Evolutionary conservation across 2,113 vertebrate genomes (phyloP), one percentile per base, ranked within the genome.

Genomic region (Hypocryptadius cinnamomeus): DNA sequence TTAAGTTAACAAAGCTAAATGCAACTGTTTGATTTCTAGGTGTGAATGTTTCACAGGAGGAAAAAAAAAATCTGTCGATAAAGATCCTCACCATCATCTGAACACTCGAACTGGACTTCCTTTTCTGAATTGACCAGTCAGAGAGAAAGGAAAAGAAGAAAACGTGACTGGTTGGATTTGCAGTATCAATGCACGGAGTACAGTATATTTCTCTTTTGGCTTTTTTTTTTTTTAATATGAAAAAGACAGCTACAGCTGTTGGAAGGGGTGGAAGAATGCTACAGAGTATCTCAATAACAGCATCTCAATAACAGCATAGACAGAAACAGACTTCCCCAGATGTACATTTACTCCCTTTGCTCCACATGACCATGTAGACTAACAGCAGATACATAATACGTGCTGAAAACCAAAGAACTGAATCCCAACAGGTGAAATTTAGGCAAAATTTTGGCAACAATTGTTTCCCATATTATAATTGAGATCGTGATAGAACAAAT

Each of bases 71-170:
- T 96, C 97, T 97, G 96, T 97, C 92, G 96, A 96, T 89, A 97
- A 97, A 97, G 92, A 93, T 97, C 97, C 98, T 98, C 98, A 98
- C 97, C 98, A 97, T 97, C 97, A 97, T 98, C 93, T 98, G 97
- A 97, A 98, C 97, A 98, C 98, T 97, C 92, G 96, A 98, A 97
- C 97, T 98, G 95, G 97, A 98, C 94, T 98, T 98, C 97, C 97
- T 98, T 98, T 98, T 98, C 98, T 98, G 97, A 97, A 97, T 92
- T 97, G 97, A 98, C 96, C 98, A 97, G 96, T 98, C 97, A 97
- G 95, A 97, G 94, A 97, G 96, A 97, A 97, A 96, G 97, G 97
- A 96, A 98, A 96, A 97, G 97, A 97, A 97, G 96, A 97, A 97
- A 95, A 96, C 4, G 80, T 92, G 96, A 97, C 97, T 88, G 73